phyloP scores from a whole-genome alignment of 2,113 vertebrate species.

The Toxotes chatareus region DNA sequence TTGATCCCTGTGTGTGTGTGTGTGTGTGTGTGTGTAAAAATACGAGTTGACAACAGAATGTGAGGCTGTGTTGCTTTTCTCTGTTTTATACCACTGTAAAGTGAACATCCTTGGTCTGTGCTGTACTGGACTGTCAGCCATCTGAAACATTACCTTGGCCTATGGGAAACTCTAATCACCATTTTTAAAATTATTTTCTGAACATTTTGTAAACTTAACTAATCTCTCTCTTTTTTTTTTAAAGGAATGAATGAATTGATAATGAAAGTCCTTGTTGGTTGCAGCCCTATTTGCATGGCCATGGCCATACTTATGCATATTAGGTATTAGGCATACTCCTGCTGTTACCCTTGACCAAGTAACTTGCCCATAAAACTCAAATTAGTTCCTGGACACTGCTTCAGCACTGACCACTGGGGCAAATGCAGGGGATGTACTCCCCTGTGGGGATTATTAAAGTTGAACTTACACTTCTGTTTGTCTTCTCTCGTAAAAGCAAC shows the following conservation, averaged over 20 bases:
- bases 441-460: slow-evolving; percentile 19
- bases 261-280: neutral
- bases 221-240: no score
- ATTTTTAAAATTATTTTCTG: neutral
- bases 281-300: neutral
- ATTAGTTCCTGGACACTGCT: neutral
- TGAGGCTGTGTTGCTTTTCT: neutral
- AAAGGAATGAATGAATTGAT: neutral
- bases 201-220: neutral
- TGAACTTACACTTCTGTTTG: neutral
- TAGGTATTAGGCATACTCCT: neutral
- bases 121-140: neutral
- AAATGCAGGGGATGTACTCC: neutral
- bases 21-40: no score
- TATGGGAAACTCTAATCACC: neutral
- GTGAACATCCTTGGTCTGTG: neutral
- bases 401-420: neutral
- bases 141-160: neutral
- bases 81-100: no score
- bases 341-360: neutral
- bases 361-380: neutral
- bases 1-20: neutral
- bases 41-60: no score
- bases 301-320: no score
- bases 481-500: neutral